These are phyloP conservation scores for Trichogramma evanescens DNA, from an alignment of 2,888 invertebrate genomes.

Conservation along the genomic window DNA sequence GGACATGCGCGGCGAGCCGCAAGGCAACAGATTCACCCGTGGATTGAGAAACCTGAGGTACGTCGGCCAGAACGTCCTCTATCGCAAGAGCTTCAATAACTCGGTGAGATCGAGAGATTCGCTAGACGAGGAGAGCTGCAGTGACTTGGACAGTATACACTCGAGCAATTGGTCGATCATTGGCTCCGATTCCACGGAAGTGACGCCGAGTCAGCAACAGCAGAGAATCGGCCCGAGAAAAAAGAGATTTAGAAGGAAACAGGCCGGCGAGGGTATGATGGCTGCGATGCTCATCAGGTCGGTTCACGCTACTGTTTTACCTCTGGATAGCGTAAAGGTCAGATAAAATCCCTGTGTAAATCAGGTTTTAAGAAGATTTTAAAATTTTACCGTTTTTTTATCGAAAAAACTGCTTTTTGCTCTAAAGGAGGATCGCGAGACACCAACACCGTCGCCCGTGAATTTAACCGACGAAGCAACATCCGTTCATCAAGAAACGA, in stretches of 20 bases:
- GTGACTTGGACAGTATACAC: slow-evolving; percentile 41
- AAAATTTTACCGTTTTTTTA: no score
- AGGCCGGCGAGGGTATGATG: slow-evolving; percentile 56
- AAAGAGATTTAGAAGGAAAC: slow-evolving; percentile 32
- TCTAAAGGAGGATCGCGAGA: slow-evolving; percentile 35
- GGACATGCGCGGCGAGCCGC: slow-evolving; percentile 53
- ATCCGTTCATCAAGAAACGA: not conserved
- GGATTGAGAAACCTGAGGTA: slow-evolving; percentile 60
- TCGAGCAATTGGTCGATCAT: slow-evolving; percentile 32
- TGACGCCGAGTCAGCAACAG: slow-evolving; percentile 27
- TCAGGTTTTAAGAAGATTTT: no score
- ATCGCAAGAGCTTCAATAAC: slow-evolving; percentile 46
- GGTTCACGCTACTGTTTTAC: slow-evolving; percentile 43
- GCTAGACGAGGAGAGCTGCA: slow-evolving; percentile 47
- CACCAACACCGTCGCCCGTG: slow-evolving; percentile 33
- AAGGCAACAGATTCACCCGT: slow-evolving; percentile 50
- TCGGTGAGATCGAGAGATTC: slow-evolving; percentile 49
- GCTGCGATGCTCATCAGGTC: slow-evolving; percentile 62
- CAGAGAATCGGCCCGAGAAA: slow-evolving; percentile 25
- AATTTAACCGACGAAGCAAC: slow-evolving; percentile 28
- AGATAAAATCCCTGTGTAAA: not conserved
- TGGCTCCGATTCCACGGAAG: slow-evolving; percentile 31
- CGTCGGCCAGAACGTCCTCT: slow-evolving; percentile 56
- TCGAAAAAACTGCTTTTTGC: slow-evolving; percentile 4
- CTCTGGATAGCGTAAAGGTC: slow-evolving; percentile 35